Evolutionary conservation across 2,113 vertebrate species (phyloP).

Genomic region (Dendrocopos noguchii): DNA sequence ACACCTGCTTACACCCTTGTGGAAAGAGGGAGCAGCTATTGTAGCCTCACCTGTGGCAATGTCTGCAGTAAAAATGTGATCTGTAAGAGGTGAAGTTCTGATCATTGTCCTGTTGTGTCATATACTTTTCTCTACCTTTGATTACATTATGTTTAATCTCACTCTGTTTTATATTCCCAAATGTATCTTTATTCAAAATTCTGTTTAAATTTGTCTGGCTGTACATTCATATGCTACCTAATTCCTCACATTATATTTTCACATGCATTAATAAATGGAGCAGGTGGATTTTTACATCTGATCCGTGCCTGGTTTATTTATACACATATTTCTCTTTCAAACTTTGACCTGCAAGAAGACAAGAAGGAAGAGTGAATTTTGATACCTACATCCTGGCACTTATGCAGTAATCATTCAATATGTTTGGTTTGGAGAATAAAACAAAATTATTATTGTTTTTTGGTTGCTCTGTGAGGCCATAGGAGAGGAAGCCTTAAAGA

Average conservation of each 20-base stretch:
- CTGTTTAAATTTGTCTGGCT: constrained; percentile 2
- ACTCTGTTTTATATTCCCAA: neutral
- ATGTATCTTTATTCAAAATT: constrained; percentile 20
- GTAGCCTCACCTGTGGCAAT: constrained; percentile 72
- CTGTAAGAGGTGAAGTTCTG: neutral
- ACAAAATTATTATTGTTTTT: neutral
- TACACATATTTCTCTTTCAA: constrained; percentile 49
- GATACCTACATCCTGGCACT: constrained; percentile 34
- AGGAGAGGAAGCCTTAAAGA: neutral
- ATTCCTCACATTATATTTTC: constrained; percentile 34
- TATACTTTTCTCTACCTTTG: neutral
- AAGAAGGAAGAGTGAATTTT: constrained; percentile 61
- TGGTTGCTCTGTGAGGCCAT: constrained; percentile 16
- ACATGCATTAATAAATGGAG: constrained; percentile 37
- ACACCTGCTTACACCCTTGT: constrained; percentile 71
- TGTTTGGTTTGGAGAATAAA: constrained; percentile 63
- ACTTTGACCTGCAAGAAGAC: constrained; percentile 55
- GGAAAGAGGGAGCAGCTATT: constrained; percentile 72
- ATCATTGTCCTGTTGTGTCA: neutral
- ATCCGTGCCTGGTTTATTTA: constrained; percentile 36
- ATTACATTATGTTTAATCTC: neutral
- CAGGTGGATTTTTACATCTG: constrained; percentile 45
- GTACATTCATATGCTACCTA: neutral
- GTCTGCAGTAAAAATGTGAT: constrained; percentile 74
- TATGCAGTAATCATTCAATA: constrained; percentile 23